Conservation (phyloP, 2,888 invertebrate species). For the Melinopterus prodromus region DNA sequence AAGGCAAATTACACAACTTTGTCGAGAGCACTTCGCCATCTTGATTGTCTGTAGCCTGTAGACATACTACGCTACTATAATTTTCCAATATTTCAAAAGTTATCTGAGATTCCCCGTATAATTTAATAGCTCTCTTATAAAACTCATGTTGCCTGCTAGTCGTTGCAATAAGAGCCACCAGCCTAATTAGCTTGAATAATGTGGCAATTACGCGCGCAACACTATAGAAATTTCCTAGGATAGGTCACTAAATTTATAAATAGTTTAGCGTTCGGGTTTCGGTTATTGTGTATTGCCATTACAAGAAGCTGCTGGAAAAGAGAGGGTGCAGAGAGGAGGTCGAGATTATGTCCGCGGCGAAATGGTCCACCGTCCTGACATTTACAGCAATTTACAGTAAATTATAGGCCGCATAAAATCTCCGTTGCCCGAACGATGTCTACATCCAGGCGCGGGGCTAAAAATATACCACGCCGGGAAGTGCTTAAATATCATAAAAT, state of each 20-base stretch:
- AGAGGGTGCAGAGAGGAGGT: neutral
- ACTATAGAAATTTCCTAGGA: neutral
- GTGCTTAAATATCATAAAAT: slow-evolving; percentile 26
- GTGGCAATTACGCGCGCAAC: neutral
- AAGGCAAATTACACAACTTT: too few species aligned
- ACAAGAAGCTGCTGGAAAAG: neutral
- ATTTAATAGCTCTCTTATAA: too few species aligned
- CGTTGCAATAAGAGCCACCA: neutral
- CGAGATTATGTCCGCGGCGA: slow-evolving; percentile 28
- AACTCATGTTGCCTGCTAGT: too few species aligned
- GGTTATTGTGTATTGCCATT: slow-evolving; percentile 7
- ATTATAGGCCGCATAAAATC: slow-evolving; percentile 34
- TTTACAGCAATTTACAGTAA: slow-evolving; percentile 37
- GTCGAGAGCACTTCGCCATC: too few species aligned
- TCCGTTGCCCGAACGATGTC: slow-evolving; percentile 34
- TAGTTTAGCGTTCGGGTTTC: slow-evolving; percentile 12
- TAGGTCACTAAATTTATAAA: neutral
- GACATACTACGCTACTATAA: too few species aligned
- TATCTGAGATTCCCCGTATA: too few species aligned
- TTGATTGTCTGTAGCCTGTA: too few species aligned
- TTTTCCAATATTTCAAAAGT: too few species aligned
- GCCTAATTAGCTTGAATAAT: neutral
- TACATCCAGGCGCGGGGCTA: slow-evolving; percentile 30
- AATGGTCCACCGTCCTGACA: slow-evolving; percentile 33
- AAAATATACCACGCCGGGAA: slow-evolving; percentile 31